phyloP scores from a whole-genome alignment of 2,113 vertebrate genomes.

The Strix aluco region DNA sequence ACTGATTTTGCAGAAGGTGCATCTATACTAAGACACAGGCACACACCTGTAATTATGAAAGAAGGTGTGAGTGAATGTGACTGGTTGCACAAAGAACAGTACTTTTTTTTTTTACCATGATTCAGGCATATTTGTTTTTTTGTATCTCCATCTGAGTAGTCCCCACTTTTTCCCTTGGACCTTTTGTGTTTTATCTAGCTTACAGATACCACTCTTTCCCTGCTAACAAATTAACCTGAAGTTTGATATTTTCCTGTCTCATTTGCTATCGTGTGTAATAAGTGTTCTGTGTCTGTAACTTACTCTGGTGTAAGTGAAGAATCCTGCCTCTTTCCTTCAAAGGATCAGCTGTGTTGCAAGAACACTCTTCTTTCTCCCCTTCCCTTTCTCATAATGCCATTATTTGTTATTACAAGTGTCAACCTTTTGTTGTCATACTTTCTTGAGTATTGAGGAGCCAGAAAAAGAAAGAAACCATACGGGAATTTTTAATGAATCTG shows the following conservation, averaged over 20 bases:
- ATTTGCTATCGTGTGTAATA: accelerated
- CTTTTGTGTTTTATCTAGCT: not conserved
- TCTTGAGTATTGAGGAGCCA: not conserved
- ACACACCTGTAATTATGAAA: not conserved
- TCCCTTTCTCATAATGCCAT: not conserved
- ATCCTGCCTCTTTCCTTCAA: not conserved
- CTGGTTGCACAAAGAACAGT: not conserved
- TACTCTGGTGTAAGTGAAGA: not conserved
- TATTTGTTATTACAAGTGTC: not conserved
- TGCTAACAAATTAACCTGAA: not conserved
- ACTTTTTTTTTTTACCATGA: accelerated
- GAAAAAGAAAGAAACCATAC: not conserved
- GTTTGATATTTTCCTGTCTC: not conserved
- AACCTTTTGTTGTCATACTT: not conserved
- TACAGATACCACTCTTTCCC: not conserved
- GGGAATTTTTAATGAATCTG: not conserved
- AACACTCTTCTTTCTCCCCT: not conserved
- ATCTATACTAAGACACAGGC: not conserved
- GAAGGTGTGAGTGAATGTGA: not conserved
- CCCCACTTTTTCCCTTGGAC: not conserved
- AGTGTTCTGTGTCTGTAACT: not conserved
- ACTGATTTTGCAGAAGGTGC: not conserved
- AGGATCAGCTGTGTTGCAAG: not conserved
- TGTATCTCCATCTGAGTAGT: not conserved
- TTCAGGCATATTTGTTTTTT: not conserved